Conservation (phyloP, 2,113 vertebrate species). For the Nerophis ophidion region DNA sequence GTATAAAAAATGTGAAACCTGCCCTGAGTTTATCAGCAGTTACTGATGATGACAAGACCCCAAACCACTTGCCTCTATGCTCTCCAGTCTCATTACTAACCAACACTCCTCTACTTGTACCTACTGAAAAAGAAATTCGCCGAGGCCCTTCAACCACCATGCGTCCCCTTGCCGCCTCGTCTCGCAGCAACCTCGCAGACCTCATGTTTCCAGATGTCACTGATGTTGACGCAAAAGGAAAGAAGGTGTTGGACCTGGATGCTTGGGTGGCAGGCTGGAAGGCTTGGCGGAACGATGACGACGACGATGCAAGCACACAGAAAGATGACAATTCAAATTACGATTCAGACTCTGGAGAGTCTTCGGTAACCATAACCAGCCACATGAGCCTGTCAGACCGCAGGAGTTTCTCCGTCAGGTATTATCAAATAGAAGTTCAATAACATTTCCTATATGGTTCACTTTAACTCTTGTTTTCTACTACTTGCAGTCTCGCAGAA, state of each 20-base stretch:
- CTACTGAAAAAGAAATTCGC: neutral
- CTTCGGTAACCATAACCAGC: constrained; percentile 70
- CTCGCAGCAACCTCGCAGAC: constrained; percentile 10
- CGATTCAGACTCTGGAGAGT: constrained; percentile 72
- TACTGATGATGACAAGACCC: constrained; percentile 46
- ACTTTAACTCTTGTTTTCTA: neutral
- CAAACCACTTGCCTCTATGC: constrained; percentile 18
- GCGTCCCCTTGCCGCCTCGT: neutral
- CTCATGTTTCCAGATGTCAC: constrained; percentile 12
- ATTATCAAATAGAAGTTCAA: constrained; percentile 8
- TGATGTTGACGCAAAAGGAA: constrained; percentile 7
- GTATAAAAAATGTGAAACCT: neutral
- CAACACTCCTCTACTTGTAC: neutral
- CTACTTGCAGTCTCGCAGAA: constrained; percentile 62
- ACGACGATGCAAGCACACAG: constrained; percentile 61
- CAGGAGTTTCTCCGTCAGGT: constrained; percentile 73
- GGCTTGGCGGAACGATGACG: constrained; percentile 35
- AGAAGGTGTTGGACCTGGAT: constrained; percentile 30
- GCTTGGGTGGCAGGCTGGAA: constrained; percentile 55
- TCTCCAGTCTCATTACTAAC: neutral
- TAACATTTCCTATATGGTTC: neutral
- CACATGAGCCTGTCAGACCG: constrained; percentile 67
- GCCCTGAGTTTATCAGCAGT: constrained; percentile 7
- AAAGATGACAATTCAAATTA: constrained; percentile 64
- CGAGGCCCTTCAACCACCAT: neutral